phyloP scores from a whole-genome alignment of 2,888 invertebrate species.

The Physocephala rufipes region DNA sequence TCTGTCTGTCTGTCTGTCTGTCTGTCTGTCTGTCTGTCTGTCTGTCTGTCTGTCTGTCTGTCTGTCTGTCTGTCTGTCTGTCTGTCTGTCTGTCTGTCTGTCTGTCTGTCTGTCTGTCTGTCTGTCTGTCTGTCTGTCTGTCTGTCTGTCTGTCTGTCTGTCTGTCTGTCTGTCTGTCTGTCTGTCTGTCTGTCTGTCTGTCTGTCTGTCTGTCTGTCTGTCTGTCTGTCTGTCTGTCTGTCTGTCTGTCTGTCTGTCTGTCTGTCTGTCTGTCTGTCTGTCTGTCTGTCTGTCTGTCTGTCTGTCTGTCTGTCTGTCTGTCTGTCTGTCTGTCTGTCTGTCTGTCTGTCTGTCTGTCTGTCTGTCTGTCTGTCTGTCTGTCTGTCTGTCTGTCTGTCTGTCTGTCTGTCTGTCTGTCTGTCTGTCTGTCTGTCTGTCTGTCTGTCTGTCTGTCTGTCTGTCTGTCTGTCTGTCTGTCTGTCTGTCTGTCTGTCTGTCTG shows the following conservation, averaged over 20 bases:
- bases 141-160: slow-evolving; percentile 20
- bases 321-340: slow-evolving; percentile 20
- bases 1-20: slow-evolving; percentile 20
- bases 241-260: slow-evolving; percentile 20
- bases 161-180: slow-evolving; percentile 20
- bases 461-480: slow-evolving; percentile 20
- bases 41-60: slow-evolving; percentile 20
- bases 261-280: slow-evolving; percentile 20
- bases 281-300: slow-evolving; percentile 20
- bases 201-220: slow-evolving; percentile 20
- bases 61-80: slow-evolving; percentile 20
- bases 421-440: slow-evolving; percentile 20
- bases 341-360: slow-evolving; percentile 20
- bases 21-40: slow-evolving; percentile 20
- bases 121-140: slow-evolving; percentile 20
- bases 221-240: slow-evolving; percentile 20
- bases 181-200: slow-evolving; percentile 20
- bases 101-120: slow-evolving; percentile 20
- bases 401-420: slow-evolving; percentile 20
- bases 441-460: slow-evolving; percentile 20
- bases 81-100: slow-evolving; percentile 20
- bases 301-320: slow-evolving; percentile 20
- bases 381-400: slow-evolving; percentile 20
- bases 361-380: slow-evolving; percentile 20
- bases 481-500: slow-evolving; percentile 20